phyloP scores from a whole-genome alignment of 2,797 vertebrate species.

The Ficedula albicollis region DNA sequence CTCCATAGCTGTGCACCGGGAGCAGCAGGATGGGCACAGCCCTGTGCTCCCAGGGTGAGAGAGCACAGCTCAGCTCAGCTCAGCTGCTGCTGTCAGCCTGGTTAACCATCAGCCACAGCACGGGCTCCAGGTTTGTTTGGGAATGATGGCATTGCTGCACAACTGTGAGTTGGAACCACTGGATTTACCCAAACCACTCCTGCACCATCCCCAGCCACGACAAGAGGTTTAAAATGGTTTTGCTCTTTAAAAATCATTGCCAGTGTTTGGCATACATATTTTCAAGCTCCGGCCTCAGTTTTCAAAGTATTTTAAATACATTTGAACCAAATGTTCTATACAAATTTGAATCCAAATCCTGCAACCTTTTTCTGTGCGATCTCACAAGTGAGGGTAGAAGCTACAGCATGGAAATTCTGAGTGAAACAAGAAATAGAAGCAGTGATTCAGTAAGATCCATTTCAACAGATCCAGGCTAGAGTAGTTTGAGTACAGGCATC shows the following conservation, averaged over 20 bases:
- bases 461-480: not conserved
- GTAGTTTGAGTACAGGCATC: not conserved
- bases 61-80: not conserved
- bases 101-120: not conserved
- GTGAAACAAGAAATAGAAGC: not conserved
- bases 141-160: fast-evolving
- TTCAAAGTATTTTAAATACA: not conserved
- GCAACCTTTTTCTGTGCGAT: not conserved
- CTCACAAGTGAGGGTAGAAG: not conserved
- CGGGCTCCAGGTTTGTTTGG: not conserved
- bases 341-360: not conserved
- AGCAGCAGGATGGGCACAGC: fast-evolving
- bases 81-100: not conserved
- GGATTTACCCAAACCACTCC: not conserved
- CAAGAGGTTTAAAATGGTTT: not conserved
- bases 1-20: not conserved
- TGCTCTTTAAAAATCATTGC: not conserved
- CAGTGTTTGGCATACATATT: not conserved
- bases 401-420: not conserved
- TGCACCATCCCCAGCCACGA: not conserved
- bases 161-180: not conserved
- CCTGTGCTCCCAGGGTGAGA: fast-evolving
- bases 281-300: not conserved
- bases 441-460: not conserved
- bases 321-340: not conserved